Evolutionary conservation across 2,888 invertebrate species (phyloP), one percentile per base, ranked within the genome.

Genomic region (Andrena camellia): DNA sequence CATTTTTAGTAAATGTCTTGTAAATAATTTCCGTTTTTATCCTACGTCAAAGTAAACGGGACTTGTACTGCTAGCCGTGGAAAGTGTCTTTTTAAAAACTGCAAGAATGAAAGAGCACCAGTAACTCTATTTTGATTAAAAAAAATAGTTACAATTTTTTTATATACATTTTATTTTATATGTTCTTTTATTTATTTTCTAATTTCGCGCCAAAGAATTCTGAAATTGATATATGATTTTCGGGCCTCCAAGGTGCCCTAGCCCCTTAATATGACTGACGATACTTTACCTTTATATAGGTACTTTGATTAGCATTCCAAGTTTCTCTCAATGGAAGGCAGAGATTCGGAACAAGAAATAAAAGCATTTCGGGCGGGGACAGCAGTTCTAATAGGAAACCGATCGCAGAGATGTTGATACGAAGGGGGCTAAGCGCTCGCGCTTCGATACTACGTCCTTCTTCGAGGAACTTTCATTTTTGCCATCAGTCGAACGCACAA

Each of bases 401-500:
- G 72, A 73, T 71, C 35, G 13, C 54, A 8, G 52, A 69, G 69
- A 57, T 33, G 57, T 20, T n/a, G 52, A 68, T 29, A 50, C 33
- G 26, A 7, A 7, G 42, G 31, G 50, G 20, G 50, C 52, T 72
- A 84, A 81, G 62, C 68, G 54, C n/a, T 20, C 63, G 20, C 20
- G 66, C 35, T 64, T 60, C 67, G 62, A 62, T 66, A 57, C 26
- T 33, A 33, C 42, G 62, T 33, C 54, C 52, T 68, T 33, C 7
- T 50, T 60, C 68, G 62, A 35, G 64, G 50, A 80, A 52, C 70
- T 83, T 77, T 59, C 68, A 48, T 66, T 78, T 80, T 73, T 70
- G 64, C 79, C 35, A 66, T 68, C 33, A 59, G 17, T 23, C 50
- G 42, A 78, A 81, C 74, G 76, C 69, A 72, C 76, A 84, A 82